phyloP scores from a whole-genome alignment of 2,797 vertebrate species.

The Helicolenus hilgendorfi region DNA sequence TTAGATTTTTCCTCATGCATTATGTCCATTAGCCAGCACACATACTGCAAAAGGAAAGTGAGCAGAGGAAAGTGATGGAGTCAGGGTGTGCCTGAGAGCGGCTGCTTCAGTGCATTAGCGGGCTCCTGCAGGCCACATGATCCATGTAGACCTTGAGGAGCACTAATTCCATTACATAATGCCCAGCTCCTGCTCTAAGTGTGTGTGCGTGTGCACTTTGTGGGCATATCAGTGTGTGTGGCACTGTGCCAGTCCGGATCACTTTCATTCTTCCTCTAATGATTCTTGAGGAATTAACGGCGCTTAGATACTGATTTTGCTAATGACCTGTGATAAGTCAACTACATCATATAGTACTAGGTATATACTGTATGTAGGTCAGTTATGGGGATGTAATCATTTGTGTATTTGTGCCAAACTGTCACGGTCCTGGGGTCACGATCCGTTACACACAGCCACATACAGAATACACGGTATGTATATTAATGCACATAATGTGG shows the following conservation, averaged over 20 bases:
- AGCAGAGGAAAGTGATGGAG: slow-evolving; percentile 59
- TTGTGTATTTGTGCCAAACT: not conserved
- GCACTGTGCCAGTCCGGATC: slow-evolving; percentile 65
- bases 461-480: not conserved
- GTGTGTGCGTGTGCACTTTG: slow-evolving; percentile 29
- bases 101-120: slow-evolving; percentile 73
- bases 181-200: slow-evolving; percentile 37
- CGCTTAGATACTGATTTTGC: slow-evolving; percentile 34
- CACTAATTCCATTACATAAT: slow-evolving; percentile 85
- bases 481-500: not conserved
- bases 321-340: slow-evolving; percentile 45
- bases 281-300: slow-evolving; percentile 56
- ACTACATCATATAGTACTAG: slow-evolving; percentile 1
- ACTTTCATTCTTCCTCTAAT: slow-evolving; percentile 69
- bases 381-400: not conserved
- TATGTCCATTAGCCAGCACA: slow-evolving; percentile 36
- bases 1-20: slow-evolving; percentile 20
- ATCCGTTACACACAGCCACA: not conserved
- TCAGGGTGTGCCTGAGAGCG: slow-evolving; percentile 66
- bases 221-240: slow-evolving; percentile 47
- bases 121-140: slow-evolving; percentile 67
- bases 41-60: slow-evolving; percentile 26
- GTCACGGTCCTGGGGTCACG: not conserved
- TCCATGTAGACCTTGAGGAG: slow-evolving; percentile 76
- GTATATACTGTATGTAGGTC: slow-evolving; percentile 38